Percentiles rank a stretch among this genome's conserved stretches.
phyloP scores from a whole-genome alignment of 2,113 vertebrate species.

The Corvus cornix region DNA sequence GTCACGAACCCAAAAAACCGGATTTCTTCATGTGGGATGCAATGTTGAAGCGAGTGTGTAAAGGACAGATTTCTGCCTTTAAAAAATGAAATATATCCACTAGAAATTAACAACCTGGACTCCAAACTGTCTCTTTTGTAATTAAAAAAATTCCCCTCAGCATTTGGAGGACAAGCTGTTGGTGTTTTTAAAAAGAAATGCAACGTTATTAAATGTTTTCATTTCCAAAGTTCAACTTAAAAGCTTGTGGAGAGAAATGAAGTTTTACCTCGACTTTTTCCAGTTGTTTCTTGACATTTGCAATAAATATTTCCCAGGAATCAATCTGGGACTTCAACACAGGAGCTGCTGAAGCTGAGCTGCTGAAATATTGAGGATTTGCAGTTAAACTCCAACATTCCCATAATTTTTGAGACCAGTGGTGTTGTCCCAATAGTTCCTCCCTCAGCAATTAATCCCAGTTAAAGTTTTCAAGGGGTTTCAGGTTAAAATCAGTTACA shows the following conservation, averaged over 20 bases:
- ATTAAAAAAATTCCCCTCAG: neutral
- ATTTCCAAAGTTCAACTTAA: neutral
- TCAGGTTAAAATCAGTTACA: neutral
- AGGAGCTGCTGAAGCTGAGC: neutral
- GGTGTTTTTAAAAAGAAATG: neutral
- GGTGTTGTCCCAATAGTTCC: neutral
- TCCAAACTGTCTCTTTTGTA: neutral
- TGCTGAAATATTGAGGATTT: conserved; percentile 34
- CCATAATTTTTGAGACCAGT: neutral
- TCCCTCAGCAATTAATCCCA: neutral
- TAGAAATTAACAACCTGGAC: neutral
- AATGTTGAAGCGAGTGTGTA: neutral
- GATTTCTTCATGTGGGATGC: neutral
- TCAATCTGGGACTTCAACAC: conserved; percentile 27
- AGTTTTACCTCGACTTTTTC: conserved; percentile 64
- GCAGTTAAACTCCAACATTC: neutral
- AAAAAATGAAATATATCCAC: neutral
- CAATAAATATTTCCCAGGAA: conserved; percentile 65
- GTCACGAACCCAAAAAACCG: neutral
- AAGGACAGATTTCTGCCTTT: neutral
- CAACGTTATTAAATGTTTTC: neutral
- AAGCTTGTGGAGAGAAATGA: neutral
- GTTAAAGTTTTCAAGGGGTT: neutral
- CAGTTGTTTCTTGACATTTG: conserved; percentile 54
- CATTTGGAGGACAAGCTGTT: neutral